Percentiles rank a stretch among this genome's conserved stretches.
Conservation (phyloP, 2,113 vertebrate genomes). For the Xiphophorus couchianus region DNA sequence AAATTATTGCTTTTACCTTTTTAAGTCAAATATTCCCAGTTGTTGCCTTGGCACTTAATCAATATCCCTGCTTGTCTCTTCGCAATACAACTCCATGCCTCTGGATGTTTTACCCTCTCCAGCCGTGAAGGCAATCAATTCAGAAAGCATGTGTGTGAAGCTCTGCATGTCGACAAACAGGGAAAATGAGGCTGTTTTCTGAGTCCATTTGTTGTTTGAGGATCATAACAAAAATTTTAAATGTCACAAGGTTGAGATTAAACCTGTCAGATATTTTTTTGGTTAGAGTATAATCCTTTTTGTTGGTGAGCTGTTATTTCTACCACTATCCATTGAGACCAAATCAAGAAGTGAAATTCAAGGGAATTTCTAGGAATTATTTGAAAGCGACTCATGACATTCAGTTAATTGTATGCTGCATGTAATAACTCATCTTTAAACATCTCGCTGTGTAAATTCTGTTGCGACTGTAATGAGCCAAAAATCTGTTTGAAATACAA, state of each 20-base stretch:
- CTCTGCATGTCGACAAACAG: background rate
- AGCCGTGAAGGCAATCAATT: slow-evolving; percentile 38
- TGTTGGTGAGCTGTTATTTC: too few species aligned
- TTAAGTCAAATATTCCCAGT: slow-evolving; percentile 2
- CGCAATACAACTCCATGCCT: slow-evolving; percentile 17
- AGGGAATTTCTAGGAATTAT: too few species aligned
- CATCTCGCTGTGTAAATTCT: too few species aligned
- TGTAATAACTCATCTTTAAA: too few species aligned
- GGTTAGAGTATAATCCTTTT: too few species aligned
- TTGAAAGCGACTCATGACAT: too few species aligned
- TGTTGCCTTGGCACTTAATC: slow-evolving; percentile 38
- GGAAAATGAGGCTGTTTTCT: background rate
- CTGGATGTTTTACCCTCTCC: slow-evolving; percentile 33
- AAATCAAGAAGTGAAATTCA: too few species aligned
- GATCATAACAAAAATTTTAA: background rate
- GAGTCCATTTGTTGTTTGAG: background rate
- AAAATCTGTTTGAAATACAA: too few species aligned
- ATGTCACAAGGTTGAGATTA: background rate
- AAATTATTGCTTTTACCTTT: too few species aligned
- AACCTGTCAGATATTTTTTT: background rate
- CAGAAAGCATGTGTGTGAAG: slow-evolving; percentile 8
- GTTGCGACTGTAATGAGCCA: too few species aligned
- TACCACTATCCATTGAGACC: too few species aligned
- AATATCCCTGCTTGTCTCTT: slow-evolving; percentile 36
- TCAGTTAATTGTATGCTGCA: too few species aligned